phyloP scores from a whole-genome alignment of 2,888 invertebrate genomes.

The Dyspetes luteomarginatus region DNA sequence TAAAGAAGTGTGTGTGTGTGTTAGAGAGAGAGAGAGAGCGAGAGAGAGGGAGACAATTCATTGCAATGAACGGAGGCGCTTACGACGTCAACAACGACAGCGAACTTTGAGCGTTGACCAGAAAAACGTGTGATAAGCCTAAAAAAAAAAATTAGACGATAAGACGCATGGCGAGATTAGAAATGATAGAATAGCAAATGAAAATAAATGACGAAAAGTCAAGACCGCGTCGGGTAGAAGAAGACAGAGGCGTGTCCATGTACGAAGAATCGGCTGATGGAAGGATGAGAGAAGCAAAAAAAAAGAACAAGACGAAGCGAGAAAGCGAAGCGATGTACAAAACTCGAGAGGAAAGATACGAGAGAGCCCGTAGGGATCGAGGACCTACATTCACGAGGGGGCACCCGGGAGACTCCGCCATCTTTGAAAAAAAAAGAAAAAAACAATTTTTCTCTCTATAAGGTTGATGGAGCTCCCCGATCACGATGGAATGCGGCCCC shows the following conservation, averaged over 20 bases:
- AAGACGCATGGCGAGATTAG: conserved; percentile 18
- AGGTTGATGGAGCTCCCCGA: conserved; percentile 69
- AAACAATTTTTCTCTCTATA: conserved; percentile 3
- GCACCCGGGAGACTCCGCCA: conserved; percentile 77
- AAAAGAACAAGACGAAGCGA: conserved; percentile 42
- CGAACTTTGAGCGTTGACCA: conserved; percentile 52
- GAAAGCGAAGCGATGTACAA: conserved; percentile 44
- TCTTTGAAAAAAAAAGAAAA: conserved; percentile 77
- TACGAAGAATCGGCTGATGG: conserved; percentile 57
- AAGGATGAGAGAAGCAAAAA: conserved; percentile 34
- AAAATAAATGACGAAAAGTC: conserved; percentile 17
- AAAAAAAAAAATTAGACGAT: conserved; percentile 37
- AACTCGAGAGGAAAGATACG: conserved; percentile 54
- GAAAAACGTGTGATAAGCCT: conserved; percentile 45
- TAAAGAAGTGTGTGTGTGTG: too few species aligned
- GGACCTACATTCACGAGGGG: conserved; percentile 82
- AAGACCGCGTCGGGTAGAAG: not conserved
- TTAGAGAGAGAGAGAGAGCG: conserved; percentile 34
- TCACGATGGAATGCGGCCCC: conserved; percentile 81
- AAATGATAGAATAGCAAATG: conserved; percentile 30
- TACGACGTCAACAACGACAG: conserved; percentile 14
- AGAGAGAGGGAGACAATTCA: conserved; percentile 55
- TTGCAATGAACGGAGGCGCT: conserved; percentile 11
- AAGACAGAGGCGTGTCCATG: conserved; percentile 44
- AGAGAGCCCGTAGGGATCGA: conserved; percentile 75